Conservation (phyloP, 2,888 invertebrate genomes). For the Empis stercorea region DNA sequence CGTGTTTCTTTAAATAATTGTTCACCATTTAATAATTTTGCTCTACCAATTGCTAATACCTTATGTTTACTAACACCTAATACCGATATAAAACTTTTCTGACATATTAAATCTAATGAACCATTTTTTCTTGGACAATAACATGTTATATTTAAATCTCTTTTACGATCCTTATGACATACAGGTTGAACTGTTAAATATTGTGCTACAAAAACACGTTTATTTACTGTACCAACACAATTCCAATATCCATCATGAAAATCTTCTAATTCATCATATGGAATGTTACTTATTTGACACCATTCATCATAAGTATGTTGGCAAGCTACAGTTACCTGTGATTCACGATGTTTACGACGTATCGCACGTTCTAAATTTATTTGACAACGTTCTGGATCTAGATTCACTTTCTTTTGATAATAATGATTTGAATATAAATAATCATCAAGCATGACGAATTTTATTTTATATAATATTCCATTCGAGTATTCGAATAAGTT, state of each 20-base stretch:
- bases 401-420: background rate
- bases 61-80: conserved; percentile 1
- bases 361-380: background rate
- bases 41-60: background rate
- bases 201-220: background rate
- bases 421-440: background rate
- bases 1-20: background rate
- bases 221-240: background rate
- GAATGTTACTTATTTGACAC: background rate
- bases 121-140: background rate
- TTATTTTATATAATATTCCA: too few relatives aligned
- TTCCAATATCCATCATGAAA: conserved; percentile 1
- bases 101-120: background rate
- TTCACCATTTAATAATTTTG: background rate
- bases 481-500: too few relatives aligned
- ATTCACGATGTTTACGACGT: background rate
- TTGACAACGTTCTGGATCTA: background rate
- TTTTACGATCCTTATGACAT: background rate
- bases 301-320: background rate
- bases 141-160: background rate
- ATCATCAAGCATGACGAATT: too few relatives aligned
- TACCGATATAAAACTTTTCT: background rate
- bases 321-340: background rate
- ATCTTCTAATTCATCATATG: background rate
- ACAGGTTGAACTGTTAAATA: background rate